phyloP scores from a whole-genome alignment of 2,888 invertebrate species.

The Neoascia interrupta region DNA sequence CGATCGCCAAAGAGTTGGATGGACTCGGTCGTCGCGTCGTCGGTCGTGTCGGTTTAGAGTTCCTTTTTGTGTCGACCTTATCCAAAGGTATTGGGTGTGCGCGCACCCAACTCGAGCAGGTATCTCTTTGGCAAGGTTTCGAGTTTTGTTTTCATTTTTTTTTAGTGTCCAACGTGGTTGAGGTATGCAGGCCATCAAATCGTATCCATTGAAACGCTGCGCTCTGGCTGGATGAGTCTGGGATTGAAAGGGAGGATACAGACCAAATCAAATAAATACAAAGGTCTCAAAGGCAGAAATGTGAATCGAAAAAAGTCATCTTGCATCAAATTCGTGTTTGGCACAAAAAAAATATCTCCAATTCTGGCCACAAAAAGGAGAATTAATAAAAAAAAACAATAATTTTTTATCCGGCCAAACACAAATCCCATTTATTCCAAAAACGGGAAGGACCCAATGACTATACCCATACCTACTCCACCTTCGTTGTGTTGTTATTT shows the following conservation, averaged over 20 bases:
- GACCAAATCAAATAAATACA: slow-evolving; percentile 39
- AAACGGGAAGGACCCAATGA: slow-evolving; percentile 44
- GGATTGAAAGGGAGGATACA: slow-evolving; percentile 17
- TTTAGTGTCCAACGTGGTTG: slow-evolving; percentile 23
- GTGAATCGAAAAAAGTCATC: slow-evolving; percentile 50
- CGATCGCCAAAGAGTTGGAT: no score
- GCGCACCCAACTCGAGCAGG: slow-evolving; percentile 54
- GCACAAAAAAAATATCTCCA: slow-evolving; percentile 22
- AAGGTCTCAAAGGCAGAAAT: slow-evolving; percentile 26
- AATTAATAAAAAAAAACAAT: slow-evolving; percentile 67
- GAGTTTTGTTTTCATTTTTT: slow-evolving; percentile 12
- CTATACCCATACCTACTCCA: slow-evolving; percentile 37
- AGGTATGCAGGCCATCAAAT: slow-evolving; percentile 38
- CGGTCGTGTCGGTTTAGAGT: neutral
- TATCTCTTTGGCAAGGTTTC: slow-evolving; percentile 21
- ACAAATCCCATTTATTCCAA: slow-evolving; percentile 53
- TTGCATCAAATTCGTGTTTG: slow-evolving; percentile 57
- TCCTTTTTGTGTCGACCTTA: slow-evolving; percentile 2
- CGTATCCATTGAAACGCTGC: slow-evolving; percentile 28
- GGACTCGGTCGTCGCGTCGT: no score
- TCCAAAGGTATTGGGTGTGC: slow-evolving; percentile 41
- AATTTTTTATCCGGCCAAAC: neutral
- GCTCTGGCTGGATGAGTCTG: slow-evolving; percentile 15
- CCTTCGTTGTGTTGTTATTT: slow-evolving; percentile 24
- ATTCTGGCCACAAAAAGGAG: slow-evolving; percentile 63